Evolutionary conservation across 2,797 vertebrate genomes (phyloP).

Genomic region (Chelidonichthys spinosus): DNA sequence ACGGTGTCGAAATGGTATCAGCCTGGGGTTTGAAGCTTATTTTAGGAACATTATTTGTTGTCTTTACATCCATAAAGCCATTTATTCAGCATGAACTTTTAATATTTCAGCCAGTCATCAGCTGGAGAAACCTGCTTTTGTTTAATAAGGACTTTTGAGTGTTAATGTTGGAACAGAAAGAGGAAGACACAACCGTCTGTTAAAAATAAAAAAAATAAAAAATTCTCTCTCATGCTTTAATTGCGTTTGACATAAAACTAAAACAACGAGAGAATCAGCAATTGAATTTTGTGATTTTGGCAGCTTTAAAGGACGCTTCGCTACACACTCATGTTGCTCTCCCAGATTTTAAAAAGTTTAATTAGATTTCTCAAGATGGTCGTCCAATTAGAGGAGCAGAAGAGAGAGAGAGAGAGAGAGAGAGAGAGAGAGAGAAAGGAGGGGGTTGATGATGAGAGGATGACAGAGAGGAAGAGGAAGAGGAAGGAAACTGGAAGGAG

Average conservation of each 20-base stretch:
- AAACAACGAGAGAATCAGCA: neutral
- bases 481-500: neutral
- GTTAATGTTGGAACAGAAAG: too few relatives aligned
- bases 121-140: too few relatives aligned
- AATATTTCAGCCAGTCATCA: too few relatives aligned
- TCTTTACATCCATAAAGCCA: too few relatives aligned
- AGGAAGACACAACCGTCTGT: too few relatives aligned
- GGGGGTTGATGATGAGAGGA: neutral
- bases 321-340: neutral
- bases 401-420: neutral
- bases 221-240: too few relatives aligned
- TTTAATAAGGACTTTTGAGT: too few relatives aligned
- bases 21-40: neutral
- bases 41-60: too few relatives aligned
- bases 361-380: conserved; percentile 41
- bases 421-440: conserved; percentile 4
- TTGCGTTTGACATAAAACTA: too few relatives aligned
- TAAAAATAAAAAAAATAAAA: too few relatives aligned
- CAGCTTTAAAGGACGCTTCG: neutral
- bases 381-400: conserved; percentile 42
- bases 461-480: neutral
- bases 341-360: conserved; percentile 33
- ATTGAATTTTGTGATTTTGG: too few relatives aligned
- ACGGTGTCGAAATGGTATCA: neutral
- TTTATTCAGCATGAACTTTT: too few relatives aligned